Base-by-base conservation (phyloP, 2,888 invertebrate species). In the Pardosa pseudoannulata region DNA sequence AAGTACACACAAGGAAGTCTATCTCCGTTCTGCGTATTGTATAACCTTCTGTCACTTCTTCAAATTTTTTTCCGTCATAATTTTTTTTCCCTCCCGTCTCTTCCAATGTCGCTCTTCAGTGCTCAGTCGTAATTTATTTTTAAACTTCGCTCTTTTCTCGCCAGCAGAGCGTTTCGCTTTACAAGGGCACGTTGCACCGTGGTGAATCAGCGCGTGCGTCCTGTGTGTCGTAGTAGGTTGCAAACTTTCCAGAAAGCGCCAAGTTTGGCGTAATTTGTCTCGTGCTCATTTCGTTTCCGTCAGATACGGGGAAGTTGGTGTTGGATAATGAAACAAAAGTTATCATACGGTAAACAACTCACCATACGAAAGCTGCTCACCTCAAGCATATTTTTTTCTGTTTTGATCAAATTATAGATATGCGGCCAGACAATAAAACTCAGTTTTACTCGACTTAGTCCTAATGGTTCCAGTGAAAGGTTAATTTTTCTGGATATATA, bases 131-230 rank as follows among this genome's bases (percentile, higher is more conserved):
- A 64, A 71, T 72, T 71, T 85, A 85, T 85, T 85, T 85, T 85
- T 85, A 85, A 82, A 85, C 83, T 85, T 68, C 71, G 64, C 79
- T 46, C 79, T 68, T 16, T 65, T 80, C 71, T 65, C 72, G 68
- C 65, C 67, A 68, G 29, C 81, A n/a, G 70, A 70, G 41, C 72
- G 72, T 72, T 72, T 72, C 56, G 50, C 73, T 85, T 31, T 67
- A 73, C 78, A 85, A 78, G 83, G 83, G 83, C 83, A 78, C 83
- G 73, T 85, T 78, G 83, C 78, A 72, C 78, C 71, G 46, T 28
- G 50, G 56, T 85, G 78, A 85, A 85, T 85, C 83, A 85, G 76
- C 81, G 75, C 81, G 56, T 74, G 67, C n/a, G n/a, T n/a, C 62
- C 80, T 80, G 73, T 80, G 31, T 19, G 7, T 36, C 31, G 73